Conservation (phyloP, 2,797 vertebrate species). For the Spea hammondii region DNA sequence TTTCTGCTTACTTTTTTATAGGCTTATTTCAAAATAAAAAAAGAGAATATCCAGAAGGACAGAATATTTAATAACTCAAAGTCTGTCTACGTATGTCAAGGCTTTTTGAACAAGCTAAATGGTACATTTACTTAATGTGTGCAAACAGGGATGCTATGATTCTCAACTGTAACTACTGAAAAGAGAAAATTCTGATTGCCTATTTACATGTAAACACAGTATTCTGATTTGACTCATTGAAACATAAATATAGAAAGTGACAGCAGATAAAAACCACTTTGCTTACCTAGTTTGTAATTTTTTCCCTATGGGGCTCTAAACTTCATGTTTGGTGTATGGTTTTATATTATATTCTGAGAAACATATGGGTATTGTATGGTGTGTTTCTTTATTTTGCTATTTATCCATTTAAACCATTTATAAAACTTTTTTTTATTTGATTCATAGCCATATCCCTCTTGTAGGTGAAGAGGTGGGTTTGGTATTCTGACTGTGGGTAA, state of each 20-base stretch:
- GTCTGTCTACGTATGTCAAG: constrained; percentile 31
- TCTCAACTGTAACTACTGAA: constrained; percentile 27
- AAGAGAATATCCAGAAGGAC: constrained; percentile 24
- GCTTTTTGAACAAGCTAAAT: constrained; percentile 34
- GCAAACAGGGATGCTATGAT: constrained; percentile 31
- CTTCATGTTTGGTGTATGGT: no score
- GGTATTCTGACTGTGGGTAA: no score
- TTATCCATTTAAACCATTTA: no score
- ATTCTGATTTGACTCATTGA: constrained; percentile 29
- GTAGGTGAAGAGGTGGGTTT: no score
- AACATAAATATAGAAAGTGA: constrained; percentile 34
- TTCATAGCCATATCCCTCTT: no score
- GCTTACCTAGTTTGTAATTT: neutral
- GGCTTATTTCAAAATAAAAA: constrained; percentile 41
- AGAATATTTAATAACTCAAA: constrained; percentile 40
- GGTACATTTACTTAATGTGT: constrained; percentile 45
- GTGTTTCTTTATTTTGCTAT: no score
- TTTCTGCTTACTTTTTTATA: constrained; percentile 33
- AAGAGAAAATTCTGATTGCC: constrained; percentile 35
- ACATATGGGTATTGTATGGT: no score
- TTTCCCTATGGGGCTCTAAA: neutral
- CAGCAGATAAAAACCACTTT: constrained; percentile 9
- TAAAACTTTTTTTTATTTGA: no score
- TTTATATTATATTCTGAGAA: no score
- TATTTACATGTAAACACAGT: constrained; percentile 41